These are phyloP conservation scores for Lucifuga dentata DNA, from an alignment of 2,113 vertebrate genomes.

Conservation along the genomic window DNA sequence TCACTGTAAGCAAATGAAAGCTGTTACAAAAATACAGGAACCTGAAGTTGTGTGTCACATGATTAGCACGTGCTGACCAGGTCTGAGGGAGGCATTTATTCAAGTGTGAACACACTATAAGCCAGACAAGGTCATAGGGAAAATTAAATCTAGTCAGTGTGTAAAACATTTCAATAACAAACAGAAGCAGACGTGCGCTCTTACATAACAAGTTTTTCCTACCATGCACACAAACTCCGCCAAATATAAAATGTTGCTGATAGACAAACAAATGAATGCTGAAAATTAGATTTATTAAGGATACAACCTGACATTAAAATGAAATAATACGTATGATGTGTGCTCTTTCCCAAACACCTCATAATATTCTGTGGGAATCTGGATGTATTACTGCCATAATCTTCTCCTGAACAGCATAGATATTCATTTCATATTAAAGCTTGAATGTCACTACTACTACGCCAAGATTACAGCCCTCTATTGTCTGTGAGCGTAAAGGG, in stretches of 20 bases:
- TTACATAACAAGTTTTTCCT: background rate
- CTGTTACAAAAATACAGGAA: conserved; percentile 27
- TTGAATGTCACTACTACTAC: background rate
- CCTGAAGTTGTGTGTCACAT: conserved; percentile 50
- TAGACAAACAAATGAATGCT: background rate
- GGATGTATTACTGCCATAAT: background rate
- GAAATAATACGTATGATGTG: background rate
- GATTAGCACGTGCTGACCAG: conserved; percentile 25
- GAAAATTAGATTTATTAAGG: background rate
- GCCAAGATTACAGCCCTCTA: background rate
- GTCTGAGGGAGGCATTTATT: conserved; percentile 45
- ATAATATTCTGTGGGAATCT: background rate
- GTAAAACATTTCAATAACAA: conserved; percentile 31
- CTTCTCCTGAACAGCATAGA: background rate
- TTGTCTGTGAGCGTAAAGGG: background rate
- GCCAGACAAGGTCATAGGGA: background rate
- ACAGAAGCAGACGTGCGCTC: conserved; percentile 7
- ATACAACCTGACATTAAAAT: conserved; percentile 6
- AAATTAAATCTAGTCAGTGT: background rate
- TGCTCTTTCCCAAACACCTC: background rate
- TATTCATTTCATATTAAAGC: background rate
- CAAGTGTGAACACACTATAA: conserved; percentile 39
- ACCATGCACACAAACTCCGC: background rate
- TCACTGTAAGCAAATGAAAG: background rate
- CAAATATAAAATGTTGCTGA: conserved; percentile 9